Percentiles rank a stretch among this genome's conserved stretches.
Evolutionary conservation across 1,140 invertebrate genomes (phyloP).

Genomic region (Belonocnema kinseyi): DNA sequence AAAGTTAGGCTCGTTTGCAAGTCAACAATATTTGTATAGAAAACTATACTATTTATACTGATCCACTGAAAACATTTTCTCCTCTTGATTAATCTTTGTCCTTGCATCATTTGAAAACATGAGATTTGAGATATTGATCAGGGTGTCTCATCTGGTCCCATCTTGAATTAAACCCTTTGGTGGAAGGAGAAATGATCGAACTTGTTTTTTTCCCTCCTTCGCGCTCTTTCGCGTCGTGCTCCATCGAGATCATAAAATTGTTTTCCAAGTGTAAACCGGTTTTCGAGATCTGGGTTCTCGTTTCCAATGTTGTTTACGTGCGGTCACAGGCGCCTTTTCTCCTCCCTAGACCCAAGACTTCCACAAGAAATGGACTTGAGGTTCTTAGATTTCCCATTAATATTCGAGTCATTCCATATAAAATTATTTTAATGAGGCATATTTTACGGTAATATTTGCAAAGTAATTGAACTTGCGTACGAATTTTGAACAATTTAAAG

Average conservation of each 20-base stretch:
- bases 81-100: no score
- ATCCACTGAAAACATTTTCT: no score
- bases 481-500: not conserved
- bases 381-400: constrained; percentile 1
- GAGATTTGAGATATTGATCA: constrained; percentile 11
- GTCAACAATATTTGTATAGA: no score
- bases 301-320: constrained; percentile 71
- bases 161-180: constrained; percentile 40
- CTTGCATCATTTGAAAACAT: no score
- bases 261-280: constrained; percentile 71
- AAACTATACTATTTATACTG: no score
- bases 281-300: constrained; percentile 68
- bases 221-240: constrained; percentile 37
- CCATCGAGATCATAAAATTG: constrained; percentile 69
- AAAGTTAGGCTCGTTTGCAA: no score
- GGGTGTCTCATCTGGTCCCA: constrained; percentile 40
- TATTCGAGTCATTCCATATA: not conserved
- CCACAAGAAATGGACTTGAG: not conserved
- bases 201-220: constrained; percentile 43
- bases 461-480: not conserved
- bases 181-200: constrained; percentile 49
- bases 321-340: constrained; percentile 71
- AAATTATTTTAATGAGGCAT: constrained; percentile 25
- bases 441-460: not conserved
- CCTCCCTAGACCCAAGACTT: constrained; percentile 34